A percentile compares a stretch with the other conserved stretches of the same genome.
Conservation (phyloP, 2,888 invertebrate species). For the Apodemia duryi region DNA sequence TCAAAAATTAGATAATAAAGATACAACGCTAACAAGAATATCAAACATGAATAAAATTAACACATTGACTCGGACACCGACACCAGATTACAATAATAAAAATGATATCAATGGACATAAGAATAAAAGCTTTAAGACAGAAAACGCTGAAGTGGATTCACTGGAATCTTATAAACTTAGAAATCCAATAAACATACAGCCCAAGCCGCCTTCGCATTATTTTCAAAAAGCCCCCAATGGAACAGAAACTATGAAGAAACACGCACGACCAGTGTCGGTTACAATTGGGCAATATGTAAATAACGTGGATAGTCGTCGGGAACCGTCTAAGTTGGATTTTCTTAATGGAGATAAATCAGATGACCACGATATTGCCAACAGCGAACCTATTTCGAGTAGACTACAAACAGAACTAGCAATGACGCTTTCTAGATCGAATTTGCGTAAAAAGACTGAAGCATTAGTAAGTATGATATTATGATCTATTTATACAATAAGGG, state of each 20-base stretch:
- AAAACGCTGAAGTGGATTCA: conserved; percentile 86
- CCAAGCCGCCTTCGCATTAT: conserved; percentile 85
- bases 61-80: conserved; percentile 56
- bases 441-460: conserved; percentile 85
- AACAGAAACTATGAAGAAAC: conserved; percentile 78
- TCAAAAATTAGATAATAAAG: conserved; percentile 36
- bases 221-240: conserved; percentile 80
- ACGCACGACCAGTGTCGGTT: conserved; percentile 81
- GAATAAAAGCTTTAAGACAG: conserved; percentile 55
- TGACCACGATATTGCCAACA: conserved; percentile 54
- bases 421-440: conserved; percentile 87
- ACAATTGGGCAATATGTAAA: conserved; percentile 85
- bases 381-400: conserved; percentile 80
- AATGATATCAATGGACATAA: conserved; percentile 38
- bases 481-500: background rate
- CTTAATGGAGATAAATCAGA: conserved; percentile 70
- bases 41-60: conserved; percentile 56
- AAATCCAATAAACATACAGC: conserved; percentile 79
- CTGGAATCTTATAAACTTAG: conserved; percentile 86
- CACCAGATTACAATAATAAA: conserved; percentile 62
- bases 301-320: conserved; percentile 73
- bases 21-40: conserved; percentile 39
- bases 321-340: conserved; percentile 86
- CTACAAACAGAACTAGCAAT: conserved; percentile 86
- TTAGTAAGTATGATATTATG: conserved; percentile 62